These are phyloP conservation scores for Ridgeia piscesae DNA, from an alignment of 1,140 invertebrate species.

Conservation along the genomic window DNA sequence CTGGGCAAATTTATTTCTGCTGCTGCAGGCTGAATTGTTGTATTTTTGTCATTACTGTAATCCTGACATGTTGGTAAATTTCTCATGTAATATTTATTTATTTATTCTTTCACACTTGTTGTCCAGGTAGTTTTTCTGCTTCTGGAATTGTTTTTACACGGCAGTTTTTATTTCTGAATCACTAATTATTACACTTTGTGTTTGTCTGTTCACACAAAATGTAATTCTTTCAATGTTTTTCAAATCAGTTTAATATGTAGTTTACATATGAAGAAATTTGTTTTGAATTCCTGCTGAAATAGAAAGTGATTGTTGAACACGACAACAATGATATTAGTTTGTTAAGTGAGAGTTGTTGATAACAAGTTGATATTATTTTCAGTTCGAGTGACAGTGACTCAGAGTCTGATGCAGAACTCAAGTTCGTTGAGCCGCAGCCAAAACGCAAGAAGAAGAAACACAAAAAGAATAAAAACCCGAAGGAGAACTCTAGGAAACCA, in stretches of 20 bases:
- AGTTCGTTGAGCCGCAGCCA: slow-evolving; percentile 37
- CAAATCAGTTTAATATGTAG: not conserved
- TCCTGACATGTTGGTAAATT: too few relatives aligned
- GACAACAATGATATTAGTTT: not conserved
- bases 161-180: too few relatives aligned
- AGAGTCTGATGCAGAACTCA: slow-evolving; percentile 54
- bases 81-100: too few relatives aligned
- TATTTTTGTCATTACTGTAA: too few relatives aligned
- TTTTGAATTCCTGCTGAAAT: not conserved
- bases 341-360: not conserved
- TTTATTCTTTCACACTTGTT: too few relatives aligned
- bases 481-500: not conserved
- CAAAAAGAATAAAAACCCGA: slow-evolving; percentile 38
- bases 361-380: slow-evolving; percentile 19
- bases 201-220: not conserved
- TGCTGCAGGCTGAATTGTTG: too few relatives aligned
- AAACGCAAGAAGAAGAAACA: slow-evolving; percentile 50
- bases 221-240: not conserved
- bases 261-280: not conserved
- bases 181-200: not conserved
- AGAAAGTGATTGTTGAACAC: not conserved
- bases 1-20: too few relatives aligned
- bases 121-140: too few relatives aligned
- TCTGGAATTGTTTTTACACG: too few relatives aligned
- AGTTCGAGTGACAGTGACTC: slow-evolving; percentile 57